Evolutionary conservation across 2,797 vertebrate species (phyloP).

Genomic region (Hydrocynus forskahlii): DNA sequence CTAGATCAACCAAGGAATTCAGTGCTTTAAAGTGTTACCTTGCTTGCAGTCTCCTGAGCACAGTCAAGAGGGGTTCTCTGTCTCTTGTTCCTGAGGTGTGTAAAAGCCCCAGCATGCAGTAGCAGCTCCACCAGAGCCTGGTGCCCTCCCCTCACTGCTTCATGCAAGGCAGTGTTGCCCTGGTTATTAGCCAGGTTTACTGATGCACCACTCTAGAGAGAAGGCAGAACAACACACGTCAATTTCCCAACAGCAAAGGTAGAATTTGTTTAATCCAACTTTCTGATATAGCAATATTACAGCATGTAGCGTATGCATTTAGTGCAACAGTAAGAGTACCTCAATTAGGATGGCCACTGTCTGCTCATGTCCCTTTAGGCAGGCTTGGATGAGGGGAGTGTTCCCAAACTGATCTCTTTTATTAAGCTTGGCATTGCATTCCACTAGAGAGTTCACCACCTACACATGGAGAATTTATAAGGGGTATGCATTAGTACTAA

Average conservation of each 20-base stretch:
- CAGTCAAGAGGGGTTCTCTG: conserved; percentile 85
- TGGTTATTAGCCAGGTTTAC: conserved; percentile 83
- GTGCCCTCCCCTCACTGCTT: conserved; percentile 80
- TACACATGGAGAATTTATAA: conserved; percentile 59
- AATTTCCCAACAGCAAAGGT: background rate
- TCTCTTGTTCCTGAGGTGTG: conserved; percentile 80
- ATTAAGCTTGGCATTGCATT: conserved; percentile 88
- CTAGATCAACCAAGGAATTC: no score
- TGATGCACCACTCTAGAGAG: conserved; percentile 80
- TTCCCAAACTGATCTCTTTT: conserved; percentile 92
- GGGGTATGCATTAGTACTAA: background rate
- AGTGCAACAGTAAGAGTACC: conserved; percentile 69
- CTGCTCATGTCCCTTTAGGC: conserved; percentile 84
- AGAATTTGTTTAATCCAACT: background rate
- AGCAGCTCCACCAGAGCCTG: conserved; percentile 85
- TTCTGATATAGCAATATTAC: background rate
- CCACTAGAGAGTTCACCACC: conserved; percentile 87
- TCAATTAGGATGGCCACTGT: conserved; percentile 79
- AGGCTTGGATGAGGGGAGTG: conserved; percentile 89
- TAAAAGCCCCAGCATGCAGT: conserved; percentile 80
- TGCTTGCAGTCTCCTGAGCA: conserved; percentile 83
- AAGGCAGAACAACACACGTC: background rate
- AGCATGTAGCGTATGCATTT: background rate
- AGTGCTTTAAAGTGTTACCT: conserved; percentile 45
- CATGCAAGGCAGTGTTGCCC: conserved; percentile 90